These are phyloP conservation scores for Ramazzottius varieornatus DNA, from an alignment of 2,888 invertebrate genomes.

Conservation along the genomic window DNA sequence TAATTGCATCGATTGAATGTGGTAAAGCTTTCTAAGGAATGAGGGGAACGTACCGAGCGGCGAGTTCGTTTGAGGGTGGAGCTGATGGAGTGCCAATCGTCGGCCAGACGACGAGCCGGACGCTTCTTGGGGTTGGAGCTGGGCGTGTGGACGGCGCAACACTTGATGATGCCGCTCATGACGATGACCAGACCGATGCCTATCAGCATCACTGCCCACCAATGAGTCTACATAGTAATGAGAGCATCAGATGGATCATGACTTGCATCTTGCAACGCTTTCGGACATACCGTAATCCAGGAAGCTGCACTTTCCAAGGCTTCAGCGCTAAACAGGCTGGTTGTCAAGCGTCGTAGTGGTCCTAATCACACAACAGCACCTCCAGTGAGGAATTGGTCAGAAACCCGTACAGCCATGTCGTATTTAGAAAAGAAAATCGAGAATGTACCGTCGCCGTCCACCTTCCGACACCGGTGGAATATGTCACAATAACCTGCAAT, in stretches of 20 bases:
- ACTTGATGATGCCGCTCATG: constrained; percentile 94
- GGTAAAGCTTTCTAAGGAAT: neutral
- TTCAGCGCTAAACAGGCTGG: constrained; percentile 65
- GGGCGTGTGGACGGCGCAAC: constrained; percentile 97
- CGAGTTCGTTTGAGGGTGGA: constrained; percentile 6
- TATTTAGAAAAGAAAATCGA: too few relatives aligned
- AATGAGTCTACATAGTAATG: constrained; percentile 39
- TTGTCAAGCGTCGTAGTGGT: constrained; percentile 84
- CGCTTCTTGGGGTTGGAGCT: constrained; percentile 92
- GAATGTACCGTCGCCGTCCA: constrained; percentile 95
- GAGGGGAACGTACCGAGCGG: neutral
- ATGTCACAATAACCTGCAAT: constrained; percentile 87
- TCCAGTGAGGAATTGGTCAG: too few relatives aligned
- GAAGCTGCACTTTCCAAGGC: constrained; percentile 61
- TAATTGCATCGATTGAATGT: neutral
- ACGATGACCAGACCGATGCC: constrained; percentile 69
- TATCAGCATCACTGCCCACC: constrained; percentile 81
- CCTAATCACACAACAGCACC: too few relatives aligned
- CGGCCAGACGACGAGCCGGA: constrained; percentile 70
- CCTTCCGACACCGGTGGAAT: constrained; percentile 86
- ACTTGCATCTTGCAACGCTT: neutral
- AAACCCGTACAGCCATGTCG: too few relatives aligned
- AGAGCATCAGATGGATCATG: neutral
- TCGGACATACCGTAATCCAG: constrained; percentile 49
- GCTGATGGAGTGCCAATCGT: constrained; percentile 32